Evolutionary conservation across 1,140 invertebrate genomes (phyloP), one percentile per base, ranked within the genome.

Genomic region (Hyles euphorbiae): DNA sequence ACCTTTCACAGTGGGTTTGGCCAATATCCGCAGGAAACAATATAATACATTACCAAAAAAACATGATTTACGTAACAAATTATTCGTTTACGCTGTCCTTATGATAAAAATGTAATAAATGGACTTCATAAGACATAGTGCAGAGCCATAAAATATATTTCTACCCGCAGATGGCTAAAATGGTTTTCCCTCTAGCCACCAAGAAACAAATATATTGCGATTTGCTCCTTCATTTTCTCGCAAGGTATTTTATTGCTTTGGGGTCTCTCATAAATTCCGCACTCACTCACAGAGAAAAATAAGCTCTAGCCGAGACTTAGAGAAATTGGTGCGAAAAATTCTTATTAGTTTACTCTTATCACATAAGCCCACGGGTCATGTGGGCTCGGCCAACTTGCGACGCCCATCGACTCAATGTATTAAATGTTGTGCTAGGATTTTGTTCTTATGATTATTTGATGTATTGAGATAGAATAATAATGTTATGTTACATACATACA

Each of bases 181-280:
- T 77, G 80, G 71, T 74, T 74, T 22, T 76, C 73, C 74, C 72
- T 75, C 74, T 74, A 77, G 73, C 78, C 81, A 72, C 79, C 72
- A 70, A 79, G 74, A 78, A 83, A 83, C 81, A 85, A 88, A 88
- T 83, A 83, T 82, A 84, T 86, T 81, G 81, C 82, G 78, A 86
- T 85, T 88, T 85, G 76, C 82, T 79, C 83, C 78, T 85, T 86
- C 83, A 86, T 85, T 86, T 86, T 88, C 85, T 81, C 81, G 68
- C 78, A 81, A 88, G 85, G 85, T 88, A 84, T 88, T 88, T 88
- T 88, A 88, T 86, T 88, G 81, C 83, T 78, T 81, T 79, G 81
- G 80, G 80, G 76, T 74, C 77, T 74, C 77, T 74, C 83, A 83
- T 88, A 86, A 88, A 86, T 88, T 88, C 74, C 71, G 72, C 78